Evolutionary conservation across 64 coral and sea anemone genomes (phyloP), one percentile per base, ranked within the genome.

Genomic region (Stichodactyla helianthus): DNA sequence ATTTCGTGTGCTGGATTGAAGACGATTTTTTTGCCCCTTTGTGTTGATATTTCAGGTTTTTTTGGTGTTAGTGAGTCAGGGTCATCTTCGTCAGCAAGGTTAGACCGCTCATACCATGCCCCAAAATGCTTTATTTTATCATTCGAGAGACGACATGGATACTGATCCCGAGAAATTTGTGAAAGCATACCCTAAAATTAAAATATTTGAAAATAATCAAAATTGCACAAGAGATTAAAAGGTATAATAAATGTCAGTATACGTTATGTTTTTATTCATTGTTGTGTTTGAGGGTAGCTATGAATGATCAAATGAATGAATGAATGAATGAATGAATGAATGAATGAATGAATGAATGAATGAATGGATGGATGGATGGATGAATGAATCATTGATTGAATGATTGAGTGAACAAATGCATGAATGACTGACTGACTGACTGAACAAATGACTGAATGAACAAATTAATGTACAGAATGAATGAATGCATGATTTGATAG

Each of bases 121-220:
- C 93, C 95, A 85, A 98, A 98, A 55, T 94, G 81, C 71, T 94
- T 94, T 26, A 98, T 94, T 67, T 98, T 98, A 31, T 98, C 95
- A 27, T 79, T 85, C 6, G 95, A 94, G 14, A 98, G 84, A 28
- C 92, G 93, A 53, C 95, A 98, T 1, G 93, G 92, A 28, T 98
- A 98, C 14, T 98, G 95, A 58, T 98, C 95, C 54, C 95, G 87
- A 25, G 95, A 98, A 83, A 98, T 98, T 59, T 98, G 95, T 8
- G 95, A 98, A 23, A 98, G 54, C 95, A 98, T 98, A 8, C 95
- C 95, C 95, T 98, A 51, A 8, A 57, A 59, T 56, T 77, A 52
- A 14, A 59, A 82, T 23, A 59, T 18, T 44, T 25, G 77, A 70
- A 67, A 20, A 82, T 19, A 4, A 51, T 56, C 55, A 70, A 88